These are phyloP conservation scores for Chaenocephalus aceratus DNA, from an alignment of 2,113 vertebrate genomes.

Conservation along the genomic window DNA sequence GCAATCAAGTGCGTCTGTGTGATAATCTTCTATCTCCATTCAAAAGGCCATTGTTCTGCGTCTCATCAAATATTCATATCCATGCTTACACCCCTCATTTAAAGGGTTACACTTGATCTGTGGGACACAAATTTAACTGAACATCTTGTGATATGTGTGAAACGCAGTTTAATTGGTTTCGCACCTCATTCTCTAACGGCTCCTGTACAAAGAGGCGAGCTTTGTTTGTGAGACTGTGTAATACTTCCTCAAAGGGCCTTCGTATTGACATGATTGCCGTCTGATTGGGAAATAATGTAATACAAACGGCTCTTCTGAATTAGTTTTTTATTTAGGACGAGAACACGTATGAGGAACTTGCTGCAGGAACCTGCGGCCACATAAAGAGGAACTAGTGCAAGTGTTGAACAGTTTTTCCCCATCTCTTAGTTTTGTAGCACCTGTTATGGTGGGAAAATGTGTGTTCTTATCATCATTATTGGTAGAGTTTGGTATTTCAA, in stretches of 20 bases:
- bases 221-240: conserved; percentile 4
- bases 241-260: conserved; percentile 37
- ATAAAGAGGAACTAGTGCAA: conserved; percentile 44
- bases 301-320: conserved; percentile 26
- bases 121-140: conserved; percentile 42
- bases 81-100: conserved; percentile 44
- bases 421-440: neutral
- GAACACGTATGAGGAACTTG: conserved; percentile 30
- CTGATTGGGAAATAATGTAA: conserved; percentile 10
- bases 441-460: neutral
- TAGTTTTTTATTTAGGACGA: conserved; percentile 3
- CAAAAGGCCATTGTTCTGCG: conserved; percentile 56
- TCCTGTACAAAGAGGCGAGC: neutral
- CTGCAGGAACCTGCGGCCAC: conserved; percentile 11
- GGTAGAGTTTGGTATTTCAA: neutral
- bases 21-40: conserved; percentile 46
- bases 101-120: conserved; percentile 36
- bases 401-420: conserved; percentile 22
- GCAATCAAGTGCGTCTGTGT: conserved; percentile 61
- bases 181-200: conserved; percentile 44
- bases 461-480: neutral
- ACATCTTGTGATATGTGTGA: conserved; percentile 45
- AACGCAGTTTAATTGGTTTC: conserved; percentile 35
- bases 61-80: conserved; percentile 74
- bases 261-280: neutral